Evolutionary conservation across 2,113 vertebrate genomes (phyloP), one percentile per base, ranked within the genome.

Genomic region (Nipponia nippon): DNA sequence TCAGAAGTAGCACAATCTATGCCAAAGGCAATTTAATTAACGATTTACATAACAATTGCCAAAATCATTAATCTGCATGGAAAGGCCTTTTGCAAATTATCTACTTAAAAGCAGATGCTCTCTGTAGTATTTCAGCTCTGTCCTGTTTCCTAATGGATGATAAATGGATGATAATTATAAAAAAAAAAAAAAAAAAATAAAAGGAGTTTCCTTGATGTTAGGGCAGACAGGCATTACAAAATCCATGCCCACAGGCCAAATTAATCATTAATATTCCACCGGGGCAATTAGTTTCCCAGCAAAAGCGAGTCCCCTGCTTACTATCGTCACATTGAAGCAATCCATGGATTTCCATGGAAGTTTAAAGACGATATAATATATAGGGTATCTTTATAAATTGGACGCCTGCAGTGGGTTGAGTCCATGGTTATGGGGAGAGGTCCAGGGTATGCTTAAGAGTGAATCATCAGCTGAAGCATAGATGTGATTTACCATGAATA

Each of bases 21-120:
- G 40, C 91, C 38, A 6, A 95, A 95, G 90, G 89, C 87, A 89
- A 83, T 83, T 76, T 85, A 87, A 91, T 91, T 82, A 91, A 88
- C 0, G 8, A 94, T 96, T 97, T 97, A 91, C 90, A 86, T 90
- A 87, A 96, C 87, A 94, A 95, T 59, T 85, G 67, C 89, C 87
- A 30, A 58, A 76, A 78, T 94, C 84, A 83, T 96, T 94, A 95
- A 89, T 79, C 58, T 4, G 1, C 82, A 80, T 12, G 49, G 73
- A 91, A 93, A 85, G 55, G 61, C 62, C 63, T 85, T 89, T 46
- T 85, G 89, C 52, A 91, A 91, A 61, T 79, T 73, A 90, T 49
- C 75, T 61, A 3, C 93, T 82, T 66, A 67, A 58, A 89, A 96
- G 78, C 1, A 4, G 63, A 94, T 85, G 78, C n/a, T 83, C 38